Conservation (phyloP, 2,797 vertebrate species). For the Silurus aristotelis region DNA sequence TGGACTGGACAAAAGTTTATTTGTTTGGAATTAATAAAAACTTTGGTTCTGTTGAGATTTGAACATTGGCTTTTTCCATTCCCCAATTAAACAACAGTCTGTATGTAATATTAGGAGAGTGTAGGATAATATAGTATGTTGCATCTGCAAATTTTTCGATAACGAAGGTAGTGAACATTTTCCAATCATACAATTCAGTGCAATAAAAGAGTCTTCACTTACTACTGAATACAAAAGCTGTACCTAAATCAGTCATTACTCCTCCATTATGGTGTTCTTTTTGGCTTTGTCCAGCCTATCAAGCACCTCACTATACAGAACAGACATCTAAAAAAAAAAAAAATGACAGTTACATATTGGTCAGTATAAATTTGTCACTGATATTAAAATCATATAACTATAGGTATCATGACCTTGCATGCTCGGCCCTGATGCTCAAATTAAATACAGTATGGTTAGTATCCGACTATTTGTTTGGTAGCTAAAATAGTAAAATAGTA, state of each 20-base stretch:
- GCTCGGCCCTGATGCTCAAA: background rate
- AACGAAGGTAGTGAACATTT: background rate
- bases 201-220: background rate
- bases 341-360: background rate
- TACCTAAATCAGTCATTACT: conserved; percentile 53
- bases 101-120: background rate
- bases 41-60: conserved; percentile 82
- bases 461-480: background rate
- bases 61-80: conserved; percentile 69
- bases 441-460: background rate
- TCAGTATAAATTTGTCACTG: background rate
- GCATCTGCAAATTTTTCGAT: background rate
- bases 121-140: background rate
- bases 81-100: background rate
- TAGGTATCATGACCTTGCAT: background rate
- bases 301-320: conserved; percentile 82
- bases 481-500: conserved; percentile 10
- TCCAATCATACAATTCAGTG: background rate
- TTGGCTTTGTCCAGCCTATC: conserved; percentile 80
- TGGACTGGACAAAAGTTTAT: conserved; percentile 83
- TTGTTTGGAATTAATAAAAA: conserved; percentile 83
- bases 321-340: conserved; percentile 77
- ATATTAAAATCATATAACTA: no score
- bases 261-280: conserved; percentile 66
- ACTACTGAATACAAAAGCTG: background rate